phyloP scores from a whole-genome alignment of 1,140 invertebrate genomes.

The Limonius californicus region DNA sequence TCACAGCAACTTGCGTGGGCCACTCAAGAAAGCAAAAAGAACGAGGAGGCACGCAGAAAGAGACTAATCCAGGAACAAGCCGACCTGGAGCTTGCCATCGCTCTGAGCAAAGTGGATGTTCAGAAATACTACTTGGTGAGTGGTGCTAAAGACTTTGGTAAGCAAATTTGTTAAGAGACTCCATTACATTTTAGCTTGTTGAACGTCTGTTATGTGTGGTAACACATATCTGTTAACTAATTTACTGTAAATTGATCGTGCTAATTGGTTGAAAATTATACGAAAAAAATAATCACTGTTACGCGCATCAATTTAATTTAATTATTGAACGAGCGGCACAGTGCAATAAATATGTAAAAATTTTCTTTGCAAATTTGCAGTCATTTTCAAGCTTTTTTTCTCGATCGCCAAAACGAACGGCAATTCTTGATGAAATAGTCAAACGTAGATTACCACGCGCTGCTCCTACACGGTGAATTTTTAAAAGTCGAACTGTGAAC shows the following conservation, averaged over 20 bases:
- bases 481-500: no score
- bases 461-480: no score
- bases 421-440: no score
- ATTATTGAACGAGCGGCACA: no score
- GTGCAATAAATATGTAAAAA: neutral
- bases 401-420: no score
- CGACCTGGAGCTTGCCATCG: conserved; percentile 54
- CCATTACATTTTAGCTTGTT: neutral
- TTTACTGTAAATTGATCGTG: neutral
- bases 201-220: neutral
- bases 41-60: conserved; percentile 49
- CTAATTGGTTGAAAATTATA: no score
- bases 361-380: no score
- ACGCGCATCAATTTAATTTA: neutral
- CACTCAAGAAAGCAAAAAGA: conserved; percentile 51
- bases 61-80: conserved; percentile 50
- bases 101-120: conserved; percentile 48
- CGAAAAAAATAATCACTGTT: no score
- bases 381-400: no score
- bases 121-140: conserved; percentile 25
- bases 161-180: neutral
- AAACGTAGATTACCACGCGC: no score
- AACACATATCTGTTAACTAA: conserved; percentile 7
- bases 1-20: conserved; percentile 58
- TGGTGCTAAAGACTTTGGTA: no score